Conservation (phyloP, 92 coral and sea anemone genomes). For the Muricea muricata region DNA sequence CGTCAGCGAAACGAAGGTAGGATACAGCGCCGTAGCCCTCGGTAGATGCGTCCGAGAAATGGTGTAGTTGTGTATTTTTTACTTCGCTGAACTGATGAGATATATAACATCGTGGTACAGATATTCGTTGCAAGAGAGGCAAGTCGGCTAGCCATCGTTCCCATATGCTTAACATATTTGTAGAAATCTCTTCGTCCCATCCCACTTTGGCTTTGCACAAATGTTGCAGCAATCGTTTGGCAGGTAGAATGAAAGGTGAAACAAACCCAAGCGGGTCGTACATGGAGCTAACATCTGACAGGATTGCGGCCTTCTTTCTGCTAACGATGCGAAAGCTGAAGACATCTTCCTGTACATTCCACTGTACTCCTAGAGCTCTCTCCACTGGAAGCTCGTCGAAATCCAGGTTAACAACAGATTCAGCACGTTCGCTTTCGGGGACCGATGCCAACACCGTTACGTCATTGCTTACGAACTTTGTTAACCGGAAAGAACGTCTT, state of each 20-base stretch:
- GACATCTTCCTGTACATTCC: constrained; percentile 22
- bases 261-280: constrained; percentile 36
- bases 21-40: constrained; percentile 16
- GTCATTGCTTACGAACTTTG: constrained; percentile 16
- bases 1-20: neutral
- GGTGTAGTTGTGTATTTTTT: too few relatives aligned
- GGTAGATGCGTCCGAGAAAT: constrained; percentile 39
- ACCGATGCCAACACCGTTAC: neutral
- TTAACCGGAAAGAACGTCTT: constrained; percentile 12
- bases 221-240: constrained; percentile 21
- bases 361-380: constrained; percentile 26
- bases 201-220: constrained; percentile 26
- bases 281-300: constrained; percentile 46
- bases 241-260: constrained; percentile 7
- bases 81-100: too few relatives aligned
- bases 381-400: constrained; percentile 14
- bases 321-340: neutral
- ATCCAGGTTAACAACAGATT: constrained; percentile 10
- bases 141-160: constrained; percentile 25
- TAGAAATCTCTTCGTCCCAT: constrained; percentile 43
- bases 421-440: constrained; percentile 11
- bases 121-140: constrained; percentile 2
- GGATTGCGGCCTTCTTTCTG: constrained; percentile 4
- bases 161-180: neutral
- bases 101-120: too few relatives aligned